Evolutionary conservation across 2,888 invertebrate genomes (phyloP).

Genomic region (Caenorhabditis panamensis): DNA sequence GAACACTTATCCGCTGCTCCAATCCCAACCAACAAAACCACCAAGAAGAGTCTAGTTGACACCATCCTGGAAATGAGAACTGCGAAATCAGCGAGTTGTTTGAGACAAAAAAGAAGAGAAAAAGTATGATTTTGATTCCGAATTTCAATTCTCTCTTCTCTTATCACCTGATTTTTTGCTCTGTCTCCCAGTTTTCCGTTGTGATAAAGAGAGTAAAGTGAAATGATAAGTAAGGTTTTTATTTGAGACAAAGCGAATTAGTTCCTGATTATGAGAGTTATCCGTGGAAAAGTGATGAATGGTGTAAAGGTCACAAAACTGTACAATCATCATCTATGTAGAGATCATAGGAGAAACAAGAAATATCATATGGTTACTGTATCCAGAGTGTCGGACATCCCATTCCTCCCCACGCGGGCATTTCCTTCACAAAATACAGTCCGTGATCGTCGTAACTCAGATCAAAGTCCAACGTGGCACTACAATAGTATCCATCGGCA

Average conservation of each 20-base stretch:
- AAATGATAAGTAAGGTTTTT: no score
- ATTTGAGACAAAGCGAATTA: no score
- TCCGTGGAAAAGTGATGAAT: no score
- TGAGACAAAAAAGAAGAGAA: not conserved
- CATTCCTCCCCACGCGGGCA: conserved; percentile 57
- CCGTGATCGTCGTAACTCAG: conserved; percentile 57
- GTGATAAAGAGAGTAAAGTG: conserved; percentile 20
- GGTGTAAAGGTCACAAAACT: no score
- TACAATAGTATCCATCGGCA: conserved; percentile 64
- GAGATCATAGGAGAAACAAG: not conserved
- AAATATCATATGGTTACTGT: not conserved
- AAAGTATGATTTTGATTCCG: conserved; percentile 4
- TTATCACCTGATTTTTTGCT: conserved; percentile 49
- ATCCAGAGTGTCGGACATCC: conserved; percentile 58
- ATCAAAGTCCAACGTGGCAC: conserved; percentile 59
- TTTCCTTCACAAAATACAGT: conserved; percentile 58
- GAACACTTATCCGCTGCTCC: conserved; percentile 40
- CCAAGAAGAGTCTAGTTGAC: conserved; percentile 12
- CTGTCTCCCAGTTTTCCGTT: not conserved
- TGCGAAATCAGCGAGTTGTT: no score
- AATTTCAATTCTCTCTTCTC: no score
- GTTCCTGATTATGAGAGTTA: no score
- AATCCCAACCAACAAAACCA: conserved; percentile 9
- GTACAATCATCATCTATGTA: not conserved
- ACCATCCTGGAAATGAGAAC: not conserved